Percentiles rank a stretch among this genome's conserved stretches.
phyloP scores from a whole-genome alignment of 2,113 vertebrate species.

The Sapajus apella region DNA sequence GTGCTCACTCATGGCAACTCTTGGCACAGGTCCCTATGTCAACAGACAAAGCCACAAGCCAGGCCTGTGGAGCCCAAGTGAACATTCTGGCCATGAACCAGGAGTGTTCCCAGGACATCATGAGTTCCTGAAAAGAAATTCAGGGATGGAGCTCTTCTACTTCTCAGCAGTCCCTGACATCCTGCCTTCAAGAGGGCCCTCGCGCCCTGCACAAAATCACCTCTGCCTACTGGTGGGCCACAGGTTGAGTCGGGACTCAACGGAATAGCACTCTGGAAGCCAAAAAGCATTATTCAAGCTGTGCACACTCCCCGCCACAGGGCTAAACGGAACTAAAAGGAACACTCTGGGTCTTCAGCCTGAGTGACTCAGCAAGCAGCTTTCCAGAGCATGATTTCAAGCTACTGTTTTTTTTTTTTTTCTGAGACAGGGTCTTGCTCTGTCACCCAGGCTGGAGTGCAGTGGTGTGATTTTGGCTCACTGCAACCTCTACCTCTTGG shows the following conservation, averaged over 20 bases:
- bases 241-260: neutral
- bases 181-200: neutral
- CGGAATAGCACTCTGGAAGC: neutral
- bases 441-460: no score
- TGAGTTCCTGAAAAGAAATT: neutral
- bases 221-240: neutral
- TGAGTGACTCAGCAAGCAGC: neutral
- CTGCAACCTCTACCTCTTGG: no score
- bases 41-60: neutral
- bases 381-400: neutral
- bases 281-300: neutral
- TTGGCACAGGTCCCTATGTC: neutral
- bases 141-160: neutral
- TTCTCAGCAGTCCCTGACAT: neutral
- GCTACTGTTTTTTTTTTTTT: no score
- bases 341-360: neutral
- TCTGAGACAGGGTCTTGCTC: no score
- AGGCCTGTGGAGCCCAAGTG: neutral
- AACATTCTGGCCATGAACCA: neutral
- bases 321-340: neutral
- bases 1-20: neutral
- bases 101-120: neutral
- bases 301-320: neutral
- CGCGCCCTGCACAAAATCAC: neutral
- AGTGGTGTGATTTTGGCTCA: no score